Evolutionary conservation across 1,140 invertebrate species (phyloP).

Genomic region (Drosophila nigrodunni): DNA sequence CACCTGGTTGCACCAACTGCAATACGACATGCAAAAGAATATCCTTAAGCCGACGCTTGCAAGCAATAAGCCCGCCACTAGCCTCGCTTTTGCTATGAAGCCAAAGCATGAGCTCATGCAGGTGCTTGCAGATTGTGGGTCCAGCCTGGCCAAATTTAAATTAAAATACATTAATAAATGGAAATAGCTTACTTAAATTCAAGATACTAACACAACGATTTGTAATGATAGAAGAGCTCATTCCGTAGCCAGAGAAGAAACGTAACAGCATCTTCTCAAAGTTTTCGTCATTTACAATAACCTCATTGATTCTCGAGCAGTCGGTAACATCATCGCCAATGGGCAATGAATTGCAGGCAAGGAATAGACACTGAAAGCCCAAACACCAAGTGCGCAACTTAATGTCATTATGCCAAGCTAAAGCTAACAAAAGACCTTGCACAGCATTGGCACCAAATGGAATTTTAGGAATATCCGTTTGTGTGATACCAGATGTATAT

Average conservation of each 20-base stretch:
- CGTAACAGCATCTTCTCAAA: slow-evolving; percentile 90
- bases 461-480: slow-evolving; percentile 89
- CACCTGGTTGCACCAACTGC: slow-evolving; percentile 89
- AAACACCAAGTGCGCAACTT: slow-evolving; percentile 91
- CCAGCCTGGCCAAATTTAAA: slow-evolving; percentile 87
- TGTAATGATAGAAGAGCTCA: slow-evolving; percentile 78
- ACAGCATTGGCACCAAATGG: slow-evolving; percentile 90
- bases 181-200: not conserved
- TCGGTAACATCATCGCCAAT: slow-evolving; percentile 68
- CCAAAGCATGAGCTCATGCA: slow-evolving; percentile 90
- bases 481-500: slow-evolving; percentile 85
- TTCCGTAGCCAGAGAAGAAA: slow-evolving; percentile 89
- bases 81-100: slow-evolving; percentile 90
- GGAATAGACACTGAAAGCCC: slow-evolving; percentile 88
- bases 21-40: slow-evolving; percentile 89
- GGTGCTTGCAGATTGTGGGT: slow-evolving; percentile 90
- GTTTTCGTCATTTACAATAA: slow-evolving; percentile 89
- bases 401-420: slow-evolving; percentile 88
- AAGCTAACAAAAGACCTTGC: slow-evolving; percentile 88
- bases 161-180: not conserved
- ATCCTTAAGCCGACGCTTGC: slow-evolving; percentile 88
- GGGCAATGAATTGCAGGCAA: slow-evolving; percentile 86
- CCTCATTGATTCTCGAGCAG: slow-evolving; percentile 86
- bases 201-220: slow-evolving; percentile 77
- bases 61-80: slow-evolving; percentile 85